phyloP scores from a whole-genome alignment of 1,140 invertebrate species.

The Drosophila rhopaloa region DNA sequence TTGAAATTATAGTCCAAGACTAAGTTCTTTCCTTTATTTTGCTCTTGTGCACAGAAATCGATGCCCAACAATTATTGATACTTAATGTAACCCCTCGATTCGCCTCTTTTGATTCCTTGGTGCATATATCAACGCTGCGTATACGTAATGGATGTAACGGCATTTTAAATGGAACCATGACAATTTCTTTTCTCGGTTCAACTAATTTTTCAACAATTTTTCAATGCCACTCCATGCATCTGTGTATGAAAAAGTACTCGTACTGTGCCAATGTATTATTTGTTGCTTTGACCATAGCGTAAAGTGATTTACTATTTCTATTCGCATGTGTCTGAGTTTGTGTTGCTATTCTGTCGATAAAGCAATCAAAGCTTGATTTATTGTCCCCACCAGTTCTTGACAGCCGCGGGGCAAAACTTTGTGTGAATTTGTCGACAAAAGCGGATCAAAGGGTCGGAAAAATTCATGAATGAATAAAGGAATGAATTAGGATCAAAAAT shows the following conservation, averaged over 20 bases:
- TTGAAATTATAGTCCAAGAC: conserved; percentile 28
- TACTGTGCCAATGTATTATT: conserved; percentile 32
- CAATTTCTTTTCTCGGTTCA: conserved; percentile 34
- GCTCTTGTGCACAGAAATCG: conserved; percentile 44
- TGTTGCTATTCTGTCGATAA: conserved; percentile 50
- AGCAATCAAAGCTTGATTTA: conserved; percentile 61
- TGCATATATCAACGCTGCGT: conserved; percentile 43
- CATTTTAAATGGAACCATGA: conserved; percentile 41
- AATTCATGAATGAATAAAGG: conserved; percentile 19
- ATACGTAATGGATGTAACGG: conserved; percentile 54
- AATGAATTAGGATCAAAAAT: conserved; percentile 2
- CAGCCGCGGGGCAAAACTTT: conserved; percentile 20
- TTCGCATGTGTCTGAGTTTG: conserved; percentile 7
- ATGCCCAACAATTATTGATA: conserved; percentile 67
- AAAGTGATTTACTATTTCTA: conserved; percentile 54
- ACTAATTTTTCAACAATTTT: conserved; percentile 39
- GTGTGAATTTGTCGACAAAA: conserved; percentile 26
- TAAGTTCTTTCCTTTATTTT: background rate
- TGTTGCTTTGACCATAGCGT: conserved; percentile 36
- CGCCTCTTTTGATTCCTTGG: conserved; percentile 35
- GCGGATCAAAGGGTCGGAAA: background rate
- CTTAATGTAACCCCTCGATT: conserved; percentile 39
- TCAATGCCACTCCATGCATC: conserved; percentile 25
- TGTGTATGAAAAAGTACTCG: conserved; percentile 17
- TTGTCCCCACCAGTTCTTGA: conserved; percentile 31